phyloP scores from a whole-genome alignment of 2,113 vertebrate species.

The Coreoperca whiteheadi region DNA sequence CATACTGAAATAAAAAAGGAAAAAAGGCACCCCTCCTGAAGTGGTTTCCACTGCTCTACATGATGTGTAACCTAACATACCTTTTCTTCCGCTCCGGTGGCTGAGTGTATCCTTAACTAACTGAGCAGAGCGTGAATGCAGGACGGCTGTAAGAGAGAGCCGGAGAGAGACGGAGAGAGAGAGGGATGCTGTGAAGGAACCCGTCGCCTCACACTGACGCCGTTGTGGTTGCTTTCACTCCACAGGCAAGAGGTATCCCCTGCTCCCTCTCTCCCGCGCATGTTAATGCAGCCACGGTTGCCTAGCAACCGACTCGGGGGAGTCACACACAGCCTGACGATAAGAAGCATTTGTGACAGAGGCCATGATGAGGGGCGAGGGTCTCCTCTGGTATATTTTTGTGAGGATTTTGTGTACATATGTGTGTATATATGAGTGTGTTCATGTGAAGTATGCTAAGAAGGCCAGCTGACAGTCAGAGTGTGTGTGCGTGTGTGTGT shows the following conservation, averaged over 20 bases:
- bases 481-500: neutral
- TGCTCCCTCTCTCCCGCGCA: constrained; percentile 84
- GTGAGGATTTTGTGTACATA: neutral
- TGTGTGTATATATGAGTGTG: constrained; percentile 2
- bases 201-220: constrained; percentile 70
- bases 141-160: constrained; percentile 30
- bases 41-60: constrained; percentile 49
- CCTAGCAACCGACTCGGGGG: constrained; percentile 91
- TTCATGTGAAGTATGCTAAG: neutral
- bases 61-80: constrained; percentile 56
- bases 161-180: neutral
- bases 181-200: constrained; percentile 49
- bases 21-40: constrained; percentile 31
- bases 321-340: constrained; percentile 81
- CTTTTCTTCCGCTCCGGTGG: constrained; percentile 44
- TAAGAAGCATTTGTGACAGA: constrained; percentile 80
- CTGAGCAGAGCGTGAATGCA: constrained; percentile 56
- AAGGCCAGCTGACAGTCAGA: neutral
- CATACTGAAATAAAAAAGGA: constrained; percentile 17
- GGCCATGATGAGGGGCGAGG: constrained; percentile 69
- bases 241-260: constrained; percentile 83
- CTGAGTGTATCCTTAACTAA: constrained; percentile 54
- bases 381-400: constrained; percentile 59
- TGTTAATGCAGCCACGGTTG: constrained; percentile 91
- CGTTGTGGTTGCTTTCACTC: constrained; percentile 71